Percentiles rank a stretch among this genome's conserved stretches.
These are phyloP conservation scores for Dioctria linearis DNA, from an alignment of 2,888 invertebrate genomes.

Conservation along the genomic window DNA sequence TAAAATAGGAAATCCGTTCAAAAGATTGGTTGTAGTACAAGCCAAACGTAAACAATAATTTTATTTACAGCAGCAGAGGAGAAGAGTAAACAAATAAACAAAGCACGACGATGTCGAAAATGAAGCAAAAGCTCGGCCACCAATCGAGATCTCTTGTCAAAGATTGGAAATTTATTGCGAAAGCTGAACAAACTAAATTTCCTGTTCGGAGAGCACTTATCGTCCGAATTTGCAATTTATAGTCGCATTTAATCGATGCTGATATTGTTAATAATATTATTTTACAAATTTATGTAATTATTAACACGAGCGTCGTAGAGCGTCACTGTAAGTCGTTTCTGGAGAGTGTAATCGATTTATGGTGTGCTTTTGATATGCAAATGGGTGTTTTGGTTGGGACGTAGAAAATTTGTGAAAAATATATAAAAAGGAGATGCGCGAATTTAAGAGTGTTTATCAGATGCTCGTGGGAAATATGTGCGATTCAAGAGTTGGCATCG, in stretches of 20 bases:
- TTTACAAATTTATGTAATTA: too few relatives aligned
- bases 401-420: too few relatives aligned
- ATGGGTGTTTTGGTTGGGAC: too few relatives aligned
- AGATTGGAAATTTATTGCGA: slow-evolving; percentile 26
- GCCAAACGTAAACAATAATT: slow-evolving; percentile 27
- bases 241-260: not conserved
- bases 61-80: slow-evolving; percentile 28
- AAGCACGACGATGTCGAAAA: not conserved
- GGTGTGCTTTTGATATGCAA: too few relatives aligned
- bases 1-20: not conserved
- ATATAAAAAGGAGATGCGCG: too few relatives aligned
- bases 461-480: too few relatives aligned
- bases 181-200: slow-evolving; percentile 32
- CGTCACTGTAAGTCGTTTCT: too few relatives aligned
- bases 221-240: slow-evolving; percentile 27
- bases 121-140: slow-evolving; percentile 13
- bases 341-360: too few relatives aligned
- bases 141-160: slow-evolving; percentile 29
- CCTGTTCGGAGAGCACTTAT: slow-evolving; percentile 33
- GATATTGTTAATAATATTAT: too few relatives aligned
- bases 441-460: too few relatives aligned
- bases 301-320: too few relatives aligned
- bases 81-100: slow-evolving; percentile 20
- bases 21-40: slow-evolving; percentile 9
- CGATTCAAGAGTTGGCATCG: too few relatives aligned